Conservation (phyloP, 2,888 invertebrate genomes). For the Adela reaumurella region DNA sequence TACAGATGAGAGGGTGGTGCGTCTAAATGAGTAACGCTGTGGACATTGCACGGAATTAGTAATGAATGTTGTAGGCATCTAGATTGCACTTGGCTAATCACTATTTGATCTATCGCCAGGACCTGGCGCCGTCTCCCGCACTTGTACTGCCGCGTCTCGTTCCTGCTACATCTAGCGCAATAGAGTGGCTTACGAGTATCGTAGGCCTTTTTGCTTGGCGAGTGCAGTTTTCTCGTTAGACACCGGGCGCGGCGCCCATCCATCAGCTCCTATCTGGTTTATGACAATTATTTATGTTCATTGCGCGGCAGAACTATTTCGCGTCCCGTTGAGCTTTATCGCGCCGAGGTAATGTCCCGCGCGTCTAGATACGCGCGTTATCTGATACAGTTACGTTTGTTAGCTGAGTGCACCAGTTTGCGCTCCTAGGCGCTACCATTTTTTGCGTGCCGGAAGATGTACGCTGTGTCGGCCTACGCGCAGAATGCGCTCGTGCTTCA, state of each 20-base stretch:
- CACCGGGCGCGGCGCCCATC: slow-evolving; percentile 29
- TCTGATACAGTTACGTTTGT: slow-evolving; percentile 55
- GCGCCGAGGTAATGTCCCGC: slow-evolving; percentile 46
- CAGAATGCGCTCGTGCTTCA: no score
- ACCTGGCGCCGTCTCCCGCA: no score
- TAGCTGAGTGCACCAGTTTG: slow-evolving; percentile 50
- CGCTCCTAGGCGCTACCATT: no score
- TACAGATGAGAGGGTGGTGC: no score
- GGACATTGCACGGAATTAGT: no score
- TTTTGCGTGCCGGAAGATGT: background rate
- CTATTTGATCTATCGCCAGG: background rate
- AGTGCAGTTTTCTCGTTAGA: slow-evolving; percentile 35
- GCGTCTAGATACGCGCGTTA: slow-evolving; percentile 47
- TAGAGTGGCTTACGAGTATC: background rate
- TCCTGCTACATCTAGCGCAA: background rate
- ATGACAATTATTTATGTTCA: slow-evolving; percentile 55
- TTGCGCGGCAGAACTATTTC: slow-evolving; percentile 48
- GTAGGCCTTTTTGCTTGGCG: slow-evolving; percentile 18
- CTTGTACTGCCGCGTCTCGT: no score
- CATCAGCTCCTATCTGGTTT: slow-evolving; percentile 48
- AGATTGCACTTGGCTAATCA: background rate
- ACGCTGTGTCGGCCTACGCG: no score
- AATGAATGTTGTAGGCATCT: no score
- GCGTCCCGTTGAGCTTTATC: slow-evolving; percentile 54
- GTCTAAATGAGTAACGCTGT: no score